Conservation (phyloP, 2,113 vertebrate genomes). For the Psittacara wagleri region DNA sequence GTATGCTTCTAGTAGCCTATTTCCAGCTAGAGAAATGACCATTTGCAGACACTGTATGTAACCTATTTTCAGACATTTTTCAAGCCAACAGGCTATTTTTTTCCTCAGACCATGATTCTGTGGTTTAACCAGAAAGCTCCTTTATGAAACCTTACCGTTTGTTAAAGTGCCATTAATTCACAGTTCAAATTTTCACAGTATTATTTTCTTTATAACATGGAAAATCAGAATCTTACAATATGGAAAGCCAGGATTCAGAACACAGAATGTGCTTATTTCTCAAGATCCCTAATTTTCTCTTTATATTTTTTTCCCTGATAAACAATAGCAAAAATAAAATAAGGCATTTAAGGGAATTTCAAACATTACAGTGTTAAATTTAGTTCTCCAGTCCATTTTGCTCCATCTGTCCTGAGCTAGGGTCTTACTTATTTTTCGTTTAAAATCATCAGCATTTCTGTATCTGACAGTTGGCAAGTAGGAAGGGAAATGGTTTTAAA, state of each 20-base stretch:
- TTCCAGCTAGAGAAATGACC: conserved; percentile 33
- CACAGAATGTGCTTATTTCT: neutral
- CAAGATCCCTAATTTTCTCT: neutral
- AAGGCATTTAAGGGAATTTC: neutral
- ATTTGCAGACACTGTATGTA: conserved; percentile 49
- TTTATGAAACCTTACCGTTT: conserved; percentile 36
- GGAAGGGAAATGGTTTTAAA: conserved; percentile 47
- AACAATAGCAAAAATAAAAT: neutral
- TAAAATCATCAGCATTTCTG: conserved; percentile 22
- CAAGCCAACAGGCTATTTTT: conserved; percentile 14
- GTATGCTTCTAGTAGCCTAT: neutral
- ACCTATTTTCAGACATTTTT: conserved; percentile 32
- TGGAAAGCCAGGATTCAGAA: neutral
- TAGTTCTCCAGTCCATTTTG: neutral
- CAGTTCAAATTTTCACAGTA: neutral
- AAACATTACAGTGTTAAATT: neutral
- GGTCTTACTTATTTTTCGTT: neutral
- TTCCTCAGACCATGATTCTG: neutral
- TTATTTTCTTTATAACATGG: neutral
- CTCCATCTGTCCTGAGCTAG: neutral
- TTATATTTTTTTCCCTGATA: neutral
- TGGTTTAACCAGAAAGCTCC: conserved; percentile 21
- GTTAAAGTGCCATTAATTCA: conserved; percentile 17
- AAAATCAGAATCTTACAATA: neutral
- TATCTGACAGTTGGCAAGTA: conserved; percentile 40